phyloP scores from a whole-genome alignment of 2,888 invertebrate species.

The Dryobota labecula region DNA sequence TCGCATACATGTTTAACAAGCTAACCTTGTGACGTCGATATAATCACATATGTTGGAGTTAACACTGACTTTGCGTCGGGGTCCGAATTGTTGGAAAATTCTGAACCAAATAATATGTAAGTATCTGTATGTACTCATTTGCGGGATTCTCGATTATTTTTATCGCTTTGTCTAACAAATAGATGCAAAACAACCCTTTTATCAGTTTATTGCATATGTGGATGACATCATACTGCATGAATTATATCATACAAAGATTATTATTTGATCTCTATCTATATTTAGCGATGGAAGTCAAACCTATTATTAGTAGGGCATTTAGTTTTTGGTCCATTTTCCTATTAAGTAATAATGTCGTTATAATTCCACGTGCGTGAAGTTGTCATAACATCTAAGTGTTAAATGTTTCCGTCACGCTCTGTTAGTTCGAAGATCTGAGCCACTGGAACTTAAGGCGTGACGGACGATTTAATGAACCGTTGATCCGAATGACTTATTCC shows the following conservation, averaged over 20 bases:
- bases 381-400: constrained; percentile 56
- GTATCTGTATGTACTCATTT: not conserved
- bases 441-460: constrained; percentile 28
- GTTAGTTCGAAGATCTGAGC: constrained; percentile 48
- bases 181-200: not conserved
- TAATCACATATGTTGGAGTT: constrained; percentile 41
- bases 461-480: constrained; percentile 51
- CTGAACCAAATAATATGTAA: not conserved
- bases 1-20: constrained; percentile 62
- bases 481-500: no score
- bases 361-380: constrained; percentile 33
- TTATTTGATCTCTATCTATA: constrained; percentile 14
- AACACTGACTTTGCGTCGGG: constrained; percentile 31
- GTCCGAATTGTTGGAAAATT: constrained; percentile 6
- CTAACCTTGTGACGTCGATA: constrained; percentile 63
- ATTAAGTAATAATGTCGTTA: constrained; percentile 26
- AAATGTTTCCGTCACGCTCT: constrained; percentile 49
- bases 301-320: not conserved
- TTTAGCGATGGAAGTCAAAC: not conserved
- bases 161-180: not conserved
- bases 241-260: constrained; percentile 2
- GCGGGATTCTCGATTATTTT: not conserved
- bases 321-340: constrained; percentile 23
- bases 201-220: constrained; percentile 9
- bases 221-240: constrained; percentile 32